Percentiles rank a stretch among this genome's conserved stretches.
Evolutionary conservation across 2,888 invertebrate genomes (phyloP).

Genomic region (Zaprionus obscuricornis): DNA sequence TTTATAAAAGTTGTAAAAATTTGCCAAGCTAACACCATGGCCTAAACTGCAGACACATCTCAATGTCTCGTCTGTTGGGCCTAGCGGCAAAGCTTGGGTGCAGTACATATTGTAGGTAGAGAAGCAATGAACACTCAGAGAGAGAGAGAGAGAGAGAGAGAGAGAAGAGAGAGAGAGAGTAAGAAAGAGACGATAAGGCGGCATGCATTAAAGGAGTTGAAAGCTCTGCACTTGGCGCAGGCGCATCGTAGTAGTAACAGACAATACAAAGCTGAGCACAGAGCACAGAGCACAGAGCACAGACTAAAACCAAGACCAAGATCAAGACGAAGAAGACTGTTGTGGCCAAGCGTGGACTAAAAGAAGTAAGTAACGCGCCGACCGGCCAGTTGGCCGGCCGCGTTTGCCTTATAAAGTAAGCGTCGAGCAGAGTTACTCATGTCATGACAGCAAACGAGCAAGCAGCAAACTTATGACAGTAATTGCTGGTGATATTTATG

Average conservation of each 20-base stretch:
- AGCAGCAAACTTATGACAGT: conserved; percentile 82
- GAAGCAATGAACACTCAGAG: not conserved
- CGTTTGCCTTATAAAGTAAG: conserved; percentile 70
- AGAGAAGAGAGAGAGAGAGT: not conserved
- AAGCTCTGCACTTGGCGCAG: conserved; percentile 58
- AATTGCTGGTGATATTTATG: conserved; percentile 83
- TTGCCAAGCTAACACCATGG: conserved; percentile 67
- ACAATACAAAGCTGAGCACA: conserved; percentile 6
- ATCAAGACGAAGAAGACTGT: conserved; percentile 1
- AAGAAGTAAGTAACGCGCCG: no score
- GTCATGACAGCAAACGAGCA: conserved; percentile 77
- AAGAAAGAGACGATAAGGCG: conserved; percentile 32
- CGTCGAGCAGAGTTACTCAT: conserved; percentile 72
- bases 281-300: not conserved
- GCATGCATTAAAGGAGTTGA: conserved; percentile 67
- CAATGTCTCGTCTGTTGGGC: conserved; percentile 55
- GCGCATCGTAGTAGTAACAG: conserved; percentile 42
- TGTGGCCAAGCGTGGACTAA: no score
- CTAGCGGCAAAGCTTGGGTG: conserved; percentile 63
- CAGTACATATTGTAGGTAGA: not conserved
- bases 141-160: not conserved
- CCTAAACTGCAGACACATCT: conserved; percentile 29
- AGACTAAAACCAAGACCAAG: not conserved
- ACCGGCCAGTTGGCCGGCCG: conserved; percentile 10
- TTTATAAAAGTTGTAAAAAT: conserved; percentile 71